Percentiles rank a stretch among this genome's conserved stretches.
Conservation (phyloP, 2,888 invertebrate species). For the Scaptomyza caliginosa region DNA sequence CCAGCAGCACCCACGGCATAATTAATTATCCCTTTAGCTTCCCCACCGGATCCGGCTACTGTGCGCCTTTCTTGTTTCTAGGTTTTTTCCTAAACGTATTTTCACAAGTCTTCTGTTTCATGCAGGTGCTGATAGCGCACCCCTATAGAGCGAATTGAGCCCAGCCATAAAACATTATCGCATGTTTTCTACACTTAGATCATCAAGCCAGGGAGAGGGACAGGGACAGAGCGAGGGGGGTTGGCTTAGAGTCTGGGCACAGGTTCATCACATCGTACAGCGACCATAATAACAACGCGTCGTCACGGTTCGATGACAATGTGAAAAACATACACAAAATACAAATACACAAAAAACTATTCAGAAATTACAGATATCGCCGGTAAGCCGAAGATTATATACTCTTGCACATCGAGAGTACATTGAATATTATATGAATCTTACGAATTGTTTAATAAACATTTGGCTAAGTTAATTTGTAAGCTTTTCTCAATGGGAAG, state of each 20-base stretch:
- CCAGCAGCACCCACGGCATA: conserved; percentile 56
- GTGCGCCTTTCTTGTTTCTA: conserved; percentile 31
- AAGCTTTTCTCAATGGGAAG: no score
- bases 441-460: no score
- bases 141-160: conserved; percentile 54
- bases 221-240: conserved; percentile 55
- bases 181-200: conserved; percentile 75
- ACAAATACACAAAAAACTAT: conserved; percentile 22
- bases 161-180: conserved; percentile 71
- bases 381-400: not conserved
- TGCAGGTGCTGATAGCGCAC: conserved; percentile 67
- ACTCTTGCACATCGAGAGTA: not conserved
- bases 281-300: conserved; percentile 50
- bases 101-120: conserved; percentile 21
- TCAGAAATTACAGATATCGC: not conserved
- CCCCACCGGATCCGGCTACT: conserved; percentile 29
- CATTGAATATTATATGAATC: not conserved
- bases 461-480: no score
- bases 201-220: conserved; percentile 65
- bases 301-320: conserved; percentile 75
- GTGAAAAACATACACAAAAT: conserved; percentile 43
- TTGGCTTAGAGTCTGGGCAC: conserved; percentile 32
- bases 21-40: conserved; percentile 65
- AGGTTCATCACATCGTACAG: conserved; percentile 58
- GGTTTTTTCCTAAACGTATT: conserved; percentile 20